Evolutionary conservation across 2,797 vertebrate species (phyloP).

Genomic region (Pteropus rufus): DNA sequence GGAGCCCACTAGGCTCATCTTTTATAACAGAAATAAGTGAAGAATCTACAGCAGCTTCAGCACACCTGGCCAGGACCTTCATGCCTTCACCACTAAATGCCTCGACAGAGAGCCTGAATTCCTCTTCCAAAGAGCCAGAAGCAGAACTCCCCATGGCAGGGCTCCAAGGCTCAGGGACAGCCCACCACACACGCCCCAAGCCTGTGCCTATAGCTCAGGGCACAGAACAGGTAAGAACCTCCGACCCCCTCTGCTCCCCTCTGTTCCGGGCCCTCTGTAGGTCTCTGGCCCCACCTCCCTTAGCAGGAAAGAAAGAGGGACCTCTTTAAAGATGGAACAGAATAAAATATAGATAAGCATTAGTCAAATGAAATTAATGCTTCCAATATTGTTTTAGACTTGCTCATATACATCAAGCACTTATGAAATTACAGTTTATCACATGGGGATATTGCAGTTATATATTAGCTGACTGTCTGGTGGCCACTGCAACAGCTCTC

Average conservation of each 20-base stretch:
- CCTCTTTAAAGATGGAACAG: slow-evolving; percentile 53
- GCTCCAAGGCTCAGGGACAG: background rate
- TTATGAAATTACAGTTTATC: slow-evolving; percentile 78
- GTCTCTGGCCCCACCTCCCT: background rate
- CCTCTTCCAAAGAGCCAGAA: background rate
- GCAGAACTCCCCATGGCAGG: background rate
- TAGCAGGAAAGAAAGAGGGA: slow-evolving; percentile 2
- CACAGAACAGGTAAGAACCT: background rate
- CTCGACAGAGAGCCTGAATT: background rate
- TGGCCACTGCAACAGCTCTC: slow-evolving; percentile 77
- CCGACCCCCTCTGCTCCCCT: background rate
- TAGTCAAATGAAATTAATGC: slow-evolving; percentile 81
- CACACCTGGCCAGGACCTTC: too few relatives aligned
- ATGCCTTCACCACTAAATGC: background rate
- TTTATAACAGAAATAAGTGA: background rate
- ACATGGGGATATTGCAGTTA: slow-evolving; percentile 76
- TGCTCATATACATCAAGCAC: slow-evolving; percentile 70
- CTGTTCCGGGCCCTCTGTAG: background rate
- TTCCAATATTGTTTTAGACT: slow-evolving; percentile 78
- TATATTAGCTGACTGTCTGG: slow-evolving; percentile 82
- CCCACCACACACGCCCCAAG: too few relatives aligned
- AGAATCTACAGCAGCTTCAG: background rate
- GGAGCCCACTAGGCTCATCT: background rate
- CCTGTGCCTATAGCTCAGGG: background rate
- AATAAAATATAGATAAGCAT: slow-evolving; percentile 77